These are phyloP conservation scores for Calameuta idolon DNA, from an alignment of 2,888 invertebrate species.

Conservation along the genomic window DNA sequence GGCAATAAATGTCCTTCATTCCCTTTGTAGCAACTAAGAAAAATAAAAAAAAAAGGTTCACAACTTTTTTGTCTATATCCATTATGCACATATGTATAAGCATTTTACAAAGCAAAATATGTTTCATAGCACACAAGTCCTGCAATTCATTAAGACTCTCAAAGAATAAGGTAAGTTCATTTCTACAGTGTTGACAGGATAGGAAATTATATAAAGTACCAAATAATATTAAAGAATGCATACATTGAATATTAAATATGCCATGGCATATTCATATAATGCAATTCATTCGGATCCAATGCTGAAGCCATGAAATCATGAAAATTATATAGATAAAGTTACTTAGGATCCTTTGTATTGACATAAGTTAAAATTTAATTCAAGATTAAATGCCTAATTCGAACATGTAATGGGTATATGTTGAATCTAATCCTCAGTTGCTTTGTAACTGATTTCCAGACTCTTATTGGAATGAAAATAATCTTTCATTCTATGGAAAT, in stretches of 20 bases:
- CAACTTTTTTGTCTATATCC: background rate
- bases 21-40: conserved; percentile 33
- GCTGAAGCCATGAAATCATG: no score
- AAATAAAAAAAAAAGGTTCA: conserved; percentile 17
- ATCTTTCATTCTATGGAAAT: background rate
- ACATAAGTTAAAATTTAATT: background rate
- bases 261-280: no score
- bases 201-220: no score
- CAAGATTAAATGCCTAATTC: background rate
- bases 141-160: background rate
- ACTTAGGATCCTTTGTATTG: background rate
- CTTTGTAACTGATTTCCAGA: background rate
- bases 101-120: background rate
- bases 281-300: no score
- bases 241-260: no score
- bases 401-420: background rate
- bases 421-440: background rate
- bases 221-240: no score
- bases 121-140: background rate
- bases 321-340: background rate
- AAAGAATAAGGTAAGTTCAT: no score
- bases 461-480: background rate
- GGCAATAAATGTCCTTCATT: conserved; percentile 36
- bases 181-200: no score
- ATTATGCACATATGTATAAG: background rate